These are phyloP conservation scores for Torymus tubicola DNA, from an alignment of 2,888 invertebrate species.

Conservation along the genomic window DNA sequence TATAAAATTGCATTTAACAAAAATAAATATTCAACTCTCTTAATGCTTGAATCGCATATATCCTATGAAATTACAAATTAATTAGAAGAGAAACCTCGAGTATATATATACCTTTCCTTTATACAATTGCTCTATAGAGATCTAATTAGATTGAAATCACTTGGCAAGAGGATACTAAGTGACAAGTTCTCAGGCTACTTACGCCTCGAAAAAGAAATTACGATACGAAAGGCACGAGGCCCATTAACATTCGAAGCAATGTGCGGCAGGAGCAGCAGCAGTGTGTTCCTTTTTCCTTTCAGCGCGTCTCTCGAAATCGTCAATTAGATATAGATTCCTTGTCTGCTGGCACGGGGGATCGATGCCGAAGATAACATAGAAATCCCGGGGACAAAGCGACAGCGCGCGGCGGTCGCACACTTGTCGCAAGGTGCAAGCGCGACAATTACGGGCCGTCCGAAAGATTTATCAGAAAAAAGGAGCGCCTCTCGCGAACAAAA, in stretches of 20 bases:
- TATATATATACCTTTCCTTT: background rate
- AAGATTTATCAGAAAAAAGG: constrained; percentile 67
- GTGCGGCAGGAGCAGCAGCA: too few relatives aligned
- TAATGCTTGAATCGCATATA: too few relatives aligned
- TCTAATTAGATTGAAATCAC: too few relatives aligned
- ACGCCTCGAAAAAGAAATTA: constrained; percentile 1
- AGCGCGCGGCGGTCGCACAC: background rate
- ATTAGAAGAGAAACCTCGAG: too few relatives aligned
- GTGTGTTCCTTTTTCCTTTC: background rate
- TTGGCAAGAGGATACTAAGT: background rate
- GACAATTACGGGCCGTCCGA: constrained; percentile 69
- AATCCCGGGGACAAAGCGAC: background rate
- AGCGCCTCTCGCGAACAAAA: constrained; percentile 12
- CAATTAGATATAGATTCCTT: constrained; percentile 35
- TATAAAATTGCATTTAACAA: constrained; percentile 12
- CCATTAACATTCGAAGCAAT: too few relatives aligned
- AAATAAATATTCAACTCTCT: background rate
- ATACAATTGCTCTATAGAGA: background rate
- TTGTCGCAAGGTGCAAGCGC: constrained; percentile 57
- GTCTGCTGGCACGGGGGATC: constrained; percentile 1
- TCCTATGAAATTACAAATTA: too few relatives aligned
- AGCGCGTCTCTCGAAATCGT: constrained; percentile 28
- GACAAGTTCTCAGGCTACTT: background rate
- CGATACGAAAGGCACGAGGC: background rate
- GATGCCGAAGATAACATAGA: constrained; percentile 36